phyloP scores from a whole-genome alignment of 1,140 invertebrate species.

The silkworm (Bombyx mori) region DNA sequence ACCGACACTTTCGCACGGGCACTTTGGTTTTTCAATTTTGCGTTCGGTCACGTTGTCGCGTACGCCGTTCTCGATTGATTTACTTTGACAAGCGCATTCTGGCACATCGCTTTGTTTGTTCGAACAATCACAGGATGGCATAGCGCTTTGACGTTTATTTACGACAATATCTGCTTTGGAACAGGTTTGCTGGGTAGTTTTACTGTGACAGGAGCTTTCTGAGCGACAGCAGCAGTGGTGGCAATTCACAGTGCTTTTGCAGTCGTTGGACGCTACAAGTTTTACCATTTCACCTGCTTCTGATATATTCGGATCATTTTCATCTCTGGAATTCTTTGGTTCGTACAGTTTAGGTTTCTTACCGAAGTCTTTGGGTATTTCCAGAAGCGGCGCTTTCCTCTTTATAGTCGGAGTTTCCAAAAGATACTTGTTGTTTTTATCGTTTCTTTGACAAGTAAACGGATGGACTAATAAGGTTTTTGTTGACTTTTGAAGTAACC shows the following conservation, averaged over 20 bases:
- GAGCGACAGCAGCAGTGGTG: background rate
- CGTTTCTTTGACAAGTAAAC: slow-evolving; percentile 19
- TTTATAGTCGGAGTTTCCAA: slow-evolving; percentile 49
- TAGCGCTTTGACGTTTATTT: slow-evolving; percentile 11
- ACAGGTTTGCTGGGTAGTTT: slow-evolving; percentile 4
- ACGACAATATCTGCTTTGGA: slow-evolving; percentile 20
- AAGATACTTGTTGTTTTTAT: slow-evolving; percentile 36
- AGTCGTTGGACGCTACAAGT: background rate
- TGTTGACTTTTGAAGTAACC: slow-evolving; percentile 14
- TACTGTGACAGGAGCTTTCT: background rate
- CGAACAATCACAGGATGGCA: slow-evolving; percentile 6
- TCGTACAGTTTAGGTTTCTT: slow-evolving; percentile 45
- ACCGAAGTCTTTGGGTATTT: slow-evolving; percentile 29
- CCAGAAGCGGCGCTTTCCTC: slow-evolving; percentile 38
- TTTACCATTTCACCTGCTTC: background rate
- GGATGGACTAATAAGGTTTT: slow-evolving; percentile 50
- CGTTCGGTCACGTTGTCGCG: slow-evolving; percentile 22
- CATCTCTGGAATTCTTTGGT: slow-evolving; percentile 5
- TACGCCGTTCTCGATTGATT: slow-evolving; percentile 47
- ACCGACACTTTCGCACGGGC: no score
- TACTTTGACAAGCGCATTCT: slow-evolving; percentile 28
- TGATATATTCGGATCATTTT: slow-evolving; percentile 1
- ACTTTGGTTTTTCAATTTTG: no score
- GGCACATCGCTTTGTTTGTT: slow-evolving; percentile 4
- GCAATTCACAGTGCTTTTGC: background rate